Evolutionary conservation across 1,140 invertebrate genomes (phyloP), one percentile per base, ranked within the genome.

Genomic region (Solenopsis invicta): DNA sequence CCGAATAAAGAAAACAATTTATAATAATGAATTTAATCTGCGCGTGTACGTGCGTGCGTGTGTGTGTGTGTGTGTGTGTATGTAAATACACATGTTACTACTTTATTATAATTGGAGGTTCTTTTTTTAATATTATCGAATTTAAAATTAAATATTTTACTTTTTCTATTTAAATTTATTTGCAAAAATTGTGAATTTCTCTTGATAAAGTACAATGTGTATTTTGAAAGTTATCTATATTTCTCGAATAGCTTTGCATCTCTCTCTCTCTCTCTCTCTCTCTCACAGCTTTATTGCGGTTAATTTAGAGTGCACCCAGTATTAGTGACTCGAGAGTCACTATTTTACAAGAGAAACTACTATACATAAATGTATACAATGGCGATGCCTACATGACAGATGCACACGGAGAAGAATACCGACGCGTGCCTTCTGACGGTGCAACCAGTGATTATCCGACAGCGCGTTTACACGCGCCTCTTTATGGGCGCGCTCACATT

Each of bases 401-500:
- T 74, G 21, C 29, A 48, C 18, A 50, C 21, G 41, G 67, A 37
- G 41, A 74, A 74, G 67, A 74, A 74, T 82, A 82, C 29, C 54
- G 52, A 82, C 77, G 85, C 77, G 85, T 86, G 85, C 64, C 85
- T 86, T 81, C 67, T 37, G 52, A 67, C 76, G 59, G 34, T 64
- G 66, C 76, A 80, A 86, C 85, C 77, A 67, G 54, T 82, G 64
- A 86, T 86, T 86, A 86, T 59, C 62, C 77, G 77, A 81, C 85
- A 81, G 52, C 66, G 48, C 77, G 76, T 61, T 81, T 86, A 81
- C 64, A 80, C 76, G 77, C 76, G 74, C 77, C 29, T 52, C 80
- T 86, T 86, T 86, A 86, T 86, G 77, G 85, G 62, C 64, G 77
- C 85, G 62, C 54, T 86, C 41, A n/a, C 85, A 81, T 86, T 86